Base-by-base conservation (phyloP, 2,113 vertebrate genomes). In the Carlito syrichta region DNA sequence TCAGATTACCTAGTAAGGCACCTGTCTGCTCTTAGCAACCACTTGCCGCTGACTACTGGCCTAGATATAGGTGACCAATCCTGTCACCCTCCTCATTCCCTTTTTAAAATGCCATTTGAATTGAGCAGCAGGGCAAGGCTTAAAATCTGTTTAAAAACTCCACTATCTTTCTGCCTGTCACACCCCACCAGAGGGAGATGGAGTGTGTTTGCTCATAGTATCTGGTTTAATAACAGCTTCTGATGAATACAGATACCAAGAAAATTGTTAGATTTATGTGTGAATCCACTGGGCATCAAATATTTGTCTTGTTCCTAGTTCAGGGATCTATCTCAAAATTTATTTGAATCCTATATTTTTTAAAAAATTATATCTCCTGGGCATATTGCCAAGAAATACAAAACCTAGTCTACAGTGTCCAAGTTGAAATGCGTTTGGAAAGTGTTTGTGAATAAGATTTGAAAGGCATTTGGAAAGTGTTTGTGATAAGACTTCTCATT, bases 301-400 rank as follows among this genome's bases (percentile, higher is more conserved):
- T 54, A 22, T 13, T 92, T 69, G 54, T 62, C 56, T 79, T 76
- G n/a, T 79, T 79, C 60, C 45, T 77, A 78, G 60, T 77, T 94
- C 74, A 58, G 71, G n/a, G 7, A 81, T 84, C 58, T 86, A 91
- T 89, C 74, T 95, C 25, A 60, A 88, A 86, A 73, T 86, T 56
- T 92, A 45, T 86, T 85, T 84, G 11, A 84, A 91, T 62, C 35
- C 32, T 78, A 10, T 23, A 4, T 85, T 52, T 82, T 40, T 50
- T 38, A 90, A 43, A 3, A 48, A 82, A 85, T 71, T 90, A 45
- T 52, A 43, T n/a, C 23, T 73, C 48, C 38, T 27, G 35, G 66
- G 54, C 52, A 85, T 89, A 82, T 43, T 93, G 56, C 52, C 79
- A 95, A 84, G 73, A 92, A 96, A 77, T 68, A 89, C 27, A 90